These are phyloP conservation scores for Aurelia sp. DNA, from an alignment of 30 jellyfish, hydroid and myxozoan species.

Conservation along the genomic window DNA sequence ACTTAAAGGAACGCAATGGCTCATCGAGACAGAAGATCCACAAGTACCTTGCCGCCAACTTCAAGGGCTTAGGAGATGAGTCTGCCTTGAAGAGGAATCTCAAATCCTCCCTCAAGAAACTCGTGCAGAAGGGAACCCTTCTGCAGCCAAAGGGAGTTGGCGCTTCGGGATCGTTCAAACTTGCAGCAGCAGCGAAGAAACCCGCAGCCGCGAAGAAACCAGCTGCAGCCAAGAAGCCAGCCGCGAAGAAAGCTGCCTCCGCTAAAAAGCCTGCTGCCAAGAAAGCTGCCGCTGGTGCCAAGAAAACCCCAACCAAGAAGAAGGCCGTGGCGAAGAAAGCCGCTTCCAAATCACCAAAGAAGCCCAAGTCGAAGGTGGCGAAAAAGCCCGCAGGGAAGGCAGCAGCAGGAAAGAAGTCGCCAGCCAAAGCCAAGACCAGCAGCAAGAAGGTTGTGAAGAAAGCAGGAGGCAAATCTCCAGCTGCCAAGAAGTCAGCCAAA, in stretches of 20 bases:
- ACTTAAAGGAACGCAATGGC: slow-evolving; percentile 41
- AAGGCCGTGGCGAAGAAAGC: too few relatives aligned
- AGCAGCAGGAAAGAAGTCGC: too few relatives aligned
- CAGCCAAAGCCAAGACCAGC: too few relatives aligned
- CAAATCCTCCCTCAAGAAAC: slow-evolving; percentile 40
- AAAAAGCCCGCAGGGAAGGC: too few relatives aligned
- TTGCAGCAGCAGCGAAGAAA: not conserved
- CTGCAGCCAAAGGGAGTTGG: slow-evolving; percentile 55
- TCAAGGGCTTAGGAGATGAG: slow-evolving; percentile 56
- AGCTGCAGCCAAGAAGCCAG: slow-evolving; percentile 21
- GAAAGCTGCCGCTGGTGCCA: not conserved
- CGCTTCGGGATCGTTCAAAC: slow-evolving; percentile 65
- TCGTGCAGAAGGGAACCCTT: slow-evolving; percentile 22
- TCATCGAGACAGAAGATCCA: slow-evolving; percentile 55
- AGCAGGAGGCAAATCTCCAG: too few relatives aligned
- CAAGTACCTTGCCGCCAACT: slow-evolving; percentile 66
- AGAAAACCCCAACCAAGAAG: too few relatives aligned
- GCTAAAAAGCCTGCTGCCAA: slow-evolving; percentile 53
- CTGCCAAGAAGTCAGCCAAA: too few relatives aligned
- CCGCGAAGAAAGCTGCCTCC: slow-evolving; percentile 21
- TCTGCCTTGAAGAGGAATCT: slow-evolving; percentile 20
- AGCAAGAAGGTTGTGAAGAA: not conserved
- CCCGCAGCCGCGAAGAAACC: slow-evolving; percentile 3
- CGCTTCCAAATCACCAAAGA: too few relatives aligned
- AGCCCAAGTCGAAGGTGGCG: too few relatives aligned